Conservation (phyloP, 2,797 vertebrate genomes). For the Steatocranus sp. region DNA sequence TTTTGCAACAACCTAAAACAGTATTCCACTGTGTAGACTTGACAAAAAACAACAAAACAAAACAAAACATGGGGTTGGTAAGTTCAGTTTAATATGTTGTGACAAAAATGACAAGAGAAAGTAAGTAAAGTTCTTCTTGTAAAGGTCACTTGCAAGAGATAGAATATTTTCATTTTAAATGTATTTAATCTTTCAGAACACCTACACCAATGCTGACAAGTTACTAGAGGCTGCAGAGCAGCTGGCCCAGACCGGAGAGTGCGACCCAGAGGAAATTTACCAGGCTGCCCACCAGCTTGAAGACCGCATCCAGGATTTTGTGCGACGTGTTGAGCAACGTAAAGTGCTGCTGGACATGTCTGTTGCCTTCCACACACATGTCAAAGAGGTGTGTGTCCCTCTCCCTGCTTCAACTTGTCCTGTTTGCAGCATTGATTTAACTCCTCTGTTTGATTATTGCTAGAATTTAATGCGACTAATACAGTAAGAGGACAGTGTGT, state of each 20-base stretch:
- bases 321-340: conserved; percentile 91
- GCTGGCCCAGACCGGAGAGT: conserved; percentile 94
- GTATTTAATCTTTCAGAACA: conserved; percentile 79
- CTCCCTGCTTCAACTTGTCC: background rate
- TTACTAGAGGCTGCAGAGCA: conserved; percentile 94
- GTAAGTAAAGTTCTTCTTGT: background rate
- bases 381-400: conserved; percentile 86
- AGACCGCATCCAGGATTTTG: conserved; percentile 97
- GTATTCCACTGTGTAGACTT: background rate
- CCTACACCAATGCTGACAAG: conserved; percentile 96
- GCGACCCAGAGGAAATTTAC: conserved; percentile 97
- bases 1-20: background rate
- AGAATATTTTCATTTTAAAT: background rate
- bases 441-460: background rate
- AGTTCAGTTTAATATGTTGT: background rate
- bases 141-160: background rate
- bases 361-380: conserved; percentile 95
- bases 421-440: background rate
- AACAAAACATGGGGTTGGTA: background rate
- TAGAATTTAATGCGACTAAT: background rate
- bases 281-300: conserved; percentile 97
- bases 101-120: background rate
- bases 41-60: accelerated
- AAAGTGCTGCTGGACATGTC: conserved; percentile 97
- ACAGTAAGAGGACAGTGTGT: background rate